phyloP scores from a whole-genome alignment of 2,888 invertebrate species.

The Bhutanitis thaidina region DNA sequence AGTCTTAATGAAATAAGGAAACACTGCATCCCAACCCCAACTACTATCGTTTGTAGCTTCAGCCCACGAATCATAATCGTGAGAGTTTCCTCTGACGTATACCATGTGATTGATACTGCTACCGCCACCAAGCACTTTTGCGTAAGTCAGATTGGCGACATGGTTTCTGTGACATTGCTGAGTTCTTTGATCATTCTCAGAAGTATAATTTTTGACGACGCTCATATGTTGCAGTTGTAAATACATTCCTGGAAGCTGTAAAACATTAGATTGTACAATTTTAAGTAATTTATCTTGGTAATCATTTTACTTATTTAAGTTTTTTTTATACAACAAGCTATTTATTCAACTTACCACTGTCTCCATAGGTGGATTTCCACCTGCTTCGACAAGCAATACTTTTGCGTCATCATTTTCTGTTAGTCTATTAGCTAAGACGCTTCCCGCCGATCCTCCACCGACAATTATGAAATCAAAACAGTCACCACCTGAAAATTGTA shows the following conservation, averaged over 20 bases:
- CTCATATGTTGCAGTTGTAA: constrained; percentile 25
- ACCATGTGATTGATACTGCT: constrained; percentile 36
- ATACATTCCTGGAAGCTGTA: constrained; percentile 37
- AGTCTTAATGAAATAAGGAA: constrained; percentile 37
- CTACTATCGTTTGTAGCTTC: constrained; percentile 27
- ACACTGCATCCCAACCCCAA: constrained; percentile 39
- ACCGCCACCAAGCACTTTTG: constrained; percentile 46
- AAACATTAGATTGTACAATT: not conserved
- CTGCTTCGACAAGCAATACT: constrained; percentile 34
- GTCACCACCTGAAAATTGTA: constrained; percentile 27
- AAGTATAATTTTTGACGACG: constrained; percentile 34
- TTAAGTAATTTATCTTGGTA: too few relatives aligned
- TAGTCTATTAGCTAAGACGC: constrained; percentile 33
- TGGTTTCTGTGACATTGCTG: constrained; percentile 23
- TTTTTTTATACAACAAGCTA: too few relatives aligned
- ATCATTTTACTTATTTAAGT: too few relatives aligned
- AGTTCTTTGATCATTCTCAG: constrained; percentile 32
- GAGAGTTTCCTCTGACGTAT: constrained; percentile 31
- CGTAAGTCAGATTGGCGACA: constrained; percentile 29
- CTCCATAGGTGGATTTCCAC: constrained; percentile 31
- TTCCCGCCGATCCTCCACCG: constrained; percentile 40
- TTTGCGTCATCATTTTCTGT: constrained; percentile 21
- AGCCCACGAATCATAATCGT: constrained; percentile 40
- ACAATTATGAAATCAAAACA: constrained; percentile 38
- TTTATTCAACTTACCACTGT: constrained; percentile 22